phyloP scores from a whole-genome alignment of 2,113 vertebrate genomes.

The Tichodroma muraria region DNA sequence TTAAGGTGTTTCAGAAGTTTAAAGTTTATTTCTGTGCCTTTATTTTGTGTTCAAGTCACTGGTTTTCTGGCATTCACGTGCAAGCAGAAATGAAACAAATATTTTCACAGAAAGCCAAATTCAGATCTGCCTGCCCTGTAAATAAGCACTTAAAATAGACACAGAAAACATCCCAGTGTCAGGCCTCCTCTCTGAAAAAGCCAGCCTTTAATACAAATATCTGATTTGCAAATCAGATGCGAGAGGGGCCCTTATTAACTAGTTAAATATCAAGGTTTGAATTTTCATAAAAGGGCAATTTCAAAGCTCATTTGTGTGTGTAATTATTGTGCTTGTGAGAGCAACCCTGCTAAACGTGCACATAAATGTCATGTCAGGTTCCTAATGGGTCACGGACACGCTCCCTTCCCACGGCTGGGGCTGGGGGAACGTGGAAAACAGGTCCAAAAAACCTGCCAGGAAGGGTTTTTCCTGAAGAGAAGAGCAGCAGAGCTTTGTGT shows the following conservation, averaged over 20 bases:
- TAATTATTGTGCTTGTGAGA: constrained; percentile 49
- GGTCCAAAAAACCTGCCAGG: background rate
- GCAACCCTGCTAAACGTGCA: background rate
- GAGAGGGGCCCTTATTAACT: constrained; percentile 7
- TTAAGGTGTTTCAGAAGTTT: background rate
- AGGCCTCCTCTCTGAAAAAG: background rate
- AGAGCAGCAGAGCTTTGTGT: background rate
- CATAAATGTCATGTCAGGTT: constrained; percentile 23
- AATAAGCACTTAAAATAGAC: background rate
- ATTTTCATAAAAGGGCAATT: constrained; percentile 61
- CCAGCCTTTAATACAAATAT: background rate
- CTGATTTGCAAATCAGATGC: constrained; percentile 33
- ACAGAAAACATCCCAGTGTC: background rate
- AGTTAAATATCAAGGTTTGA: constrained; percentile 53
- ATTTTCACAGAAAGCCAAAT: background rate
- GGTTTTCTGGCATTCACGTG: fast-evolving
- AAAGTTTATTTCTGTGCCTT: background rate
- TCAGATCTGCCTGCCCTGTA: background rate
- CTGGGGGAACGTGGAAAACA: background rate
- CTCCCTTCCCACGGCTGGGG: background rate
- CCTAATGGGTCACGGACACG: background rate
- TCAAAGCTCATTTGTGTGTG: constrained; percentile 49
- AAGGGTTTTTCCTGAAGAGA: background rate
- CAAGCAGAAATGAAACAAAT: background rate
- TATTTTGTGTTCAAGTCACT: background rate